Percentiles rank a stretch among this genome's conserved stretches.
phyloP scores from a whole-genome alignment of 92 coral and sea anemone species.

The Chrysogorgia sp. region DNA sequence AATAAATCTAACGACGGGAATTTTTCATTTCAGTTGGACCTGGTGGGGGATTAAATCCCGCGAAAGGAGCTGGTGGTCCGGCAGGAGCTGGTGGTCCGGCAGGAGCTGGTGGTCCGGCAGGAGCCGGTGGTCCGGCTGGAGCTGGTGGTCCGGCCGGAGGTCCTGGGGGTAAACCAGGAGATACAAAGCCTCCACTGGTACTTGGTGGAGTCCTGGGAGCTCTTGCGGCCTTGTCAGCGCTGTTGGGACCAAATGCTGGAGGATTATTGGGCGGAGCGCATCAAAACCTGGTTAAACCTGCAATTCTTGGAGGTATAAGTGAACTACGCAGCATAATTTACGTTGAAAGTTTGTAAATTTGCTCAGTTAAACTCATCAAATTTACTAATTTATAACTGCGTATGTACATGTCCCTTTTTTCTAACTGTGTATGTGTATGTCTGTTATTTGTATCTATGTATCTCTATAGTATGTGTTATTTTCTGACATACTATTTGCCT shows the following conservation, averaged over 20 bases:
- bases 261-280: conserved; percentile 45
- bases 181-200: conserved; percentile 22
- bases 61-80: conserved; percentile 24
- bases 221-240: conserved; percentile 38
- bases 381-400: no score
- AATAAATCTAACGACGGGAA: background rate
- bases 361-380: no score
- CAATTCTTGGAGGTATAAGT: background rate
- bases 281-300: conserved; percentile 29
- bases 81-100: conserved; percentile 34
- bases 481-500: no score
- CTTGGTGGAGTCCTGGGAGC: conserved; percentile 39
- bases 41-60: conserved; percentile 17
- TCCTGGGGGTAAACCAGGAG: background rate
- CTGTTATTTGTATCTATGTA: no score
- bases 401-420: no score
- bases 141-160: conserved; percentile 14
- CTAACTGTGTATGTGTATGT: no score
- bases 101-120: background rate
- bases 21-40: background rate
- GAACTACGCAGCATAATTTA: no score
- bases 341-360: no score
- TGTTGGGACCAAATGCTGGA: conserved; percentile 44
- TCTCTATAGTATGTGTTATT: no score
- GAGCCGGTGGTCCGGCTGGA: conserved; percentile 28